These are phyloP conservation scores for Lateolabrax maculatus DNA, from an alignment of 2,797 vertebrate genomes.

Conservation along the genomic window DNA sequence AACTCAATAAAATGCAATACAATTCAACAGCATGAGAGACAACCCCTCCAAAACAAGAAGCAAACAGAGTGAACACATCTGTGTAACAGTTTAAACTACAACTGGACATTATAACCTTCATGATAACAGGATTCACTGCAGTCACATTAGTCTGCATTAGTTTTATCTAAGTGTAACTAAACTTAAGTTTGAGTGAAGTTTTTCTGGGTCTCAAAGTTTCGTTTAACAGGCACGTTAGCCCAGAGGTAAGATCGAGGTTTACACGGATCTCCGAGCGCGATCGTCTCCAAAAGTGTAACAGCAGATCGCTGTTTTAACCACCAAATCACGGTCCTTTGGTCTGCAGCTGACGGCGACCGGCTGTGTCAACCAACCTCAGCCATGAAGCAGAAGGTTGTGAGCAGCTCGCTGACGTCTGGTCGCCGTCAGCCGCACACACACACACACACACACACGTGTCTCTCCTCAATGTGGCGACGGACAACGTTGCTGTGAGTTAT, in stretches of 20 bases:
- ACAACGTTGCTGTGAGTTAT: too few relatives aligned
- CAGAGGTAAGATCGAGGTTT: fast-evolving
- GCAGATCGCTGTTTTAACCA: fast-evolving
- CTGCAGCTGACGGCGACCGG: too few relatives aligned
- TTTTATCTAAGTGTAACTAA: background rate
- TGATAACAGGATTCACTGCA: background rate
- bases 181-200: background rate
- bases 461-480: too few relatives aligned
- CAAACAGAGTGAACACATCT: background rate
- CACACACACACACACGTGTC: too few relatives aligned
- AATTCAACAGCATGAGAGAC: background rate
- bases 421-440: too few relatives aligned
- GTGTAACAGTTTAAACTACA: background rate
- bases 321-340: background rate
- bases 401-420: too few relatives aligned
- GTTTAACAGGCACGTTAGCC: background rate
- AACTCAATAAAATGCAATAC: background rate
- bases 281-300: too few relatives aligned
- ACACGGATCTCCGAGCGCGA: too few relatives aligned
- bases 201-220: background rate
- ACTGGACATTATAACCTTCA: background rate
- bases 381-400: constrained; percentile 35
- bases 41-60: background rate
- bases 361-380: too few relatives aligned
- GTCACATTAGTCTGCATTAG: background rate